Base-by-base conservation (phyloP, 2,797 vertebrate species). In the Premnoplex brunnescens region DNA sequence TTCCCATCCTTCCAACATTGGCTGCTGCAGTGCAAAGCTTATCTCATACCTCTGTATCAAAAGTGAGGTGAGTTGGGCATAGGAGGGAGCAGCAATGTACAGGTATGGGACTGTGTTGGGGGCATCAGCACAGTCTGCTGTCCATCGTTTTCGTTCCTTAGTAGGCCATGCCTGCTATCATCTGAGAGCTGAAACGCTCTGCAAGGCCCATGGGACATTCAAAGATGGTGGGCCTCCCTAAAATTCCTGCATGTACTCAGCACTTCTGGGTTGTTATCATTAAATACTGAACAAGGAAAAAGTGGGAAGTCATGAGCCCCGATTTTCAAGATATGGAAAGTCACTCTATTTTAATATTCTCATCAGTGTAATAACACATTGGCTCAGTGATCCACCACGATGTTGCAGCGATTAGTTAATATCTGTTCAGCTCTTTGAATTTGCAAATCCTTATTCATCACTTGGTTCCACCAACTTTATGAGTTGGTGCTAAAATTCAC, bases 361-460 rank as follows among this genome's bases (percentile, higher is more conserved):
- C 28, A 78, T 74, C 81, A 85, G 24, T 34, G 26, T 71, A 85
- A 83, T 54, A 80, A 39, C 46, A 36, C 69, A 95, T 55, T 75
- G 46, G 27, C 68, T 92, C 30, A 68, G 48, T 48, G 78, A 81
- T 77, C 74, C n/a, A 74, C 58, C 49, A 67, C 55, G 62, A 85
- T 39, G 48, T 69, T 91, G 28, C 23, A 74, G 63, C 44, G 72
- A 87, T 78, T 74, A 92, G 71, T 71, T 94, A 83, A 68, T 75
- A 94, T 93, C 87, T 78, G 32, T 83, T 44, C 36, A 81, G 72
- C 28, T 91, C 83, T 96, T 89, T 69, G 88, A 91, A 91, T 77
- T 43, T 80, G 18, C 59, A 85, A 71, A 34, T 75, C 43, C 62
- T 92, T 83, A 91, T 75, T 95, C 76, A 84, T 94, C 69, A 54